Base-by-base conservation (phyloP, 2,888 invertebrate species). In the Drosophila planitibia region DNA sequence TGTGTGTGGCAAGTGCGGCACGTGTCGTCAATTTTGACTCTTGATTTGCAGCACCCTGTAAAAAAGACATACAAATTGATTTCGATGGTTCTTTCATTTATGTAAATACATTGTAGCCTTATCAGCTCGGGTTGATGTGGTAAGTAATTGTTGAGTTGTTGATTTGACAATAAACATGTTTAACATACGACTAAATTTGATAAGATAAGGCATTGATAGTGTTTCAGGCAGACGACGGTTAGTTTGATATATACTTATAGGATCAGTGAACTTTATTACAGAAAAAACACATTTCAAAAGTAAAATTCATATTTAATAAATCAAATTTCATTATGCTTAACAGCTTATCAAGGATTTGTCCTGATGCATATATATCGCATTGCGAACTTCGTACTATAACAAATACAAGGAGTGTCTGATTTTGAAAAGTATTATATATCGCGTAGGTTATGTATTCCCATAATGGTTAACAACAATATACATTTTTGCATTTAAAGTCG, bases 151-250 rank as follows among this genome's bases (percentile, higher is more conserved):
- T 68, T 66, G 37, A 62, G 62, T 72, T 82, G 71, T 77, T 72
- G 25, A 25, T 66, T 67, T 75, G 73, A 79, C 80, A 82, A 76
- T 83, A 83, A 91, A 83, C 65, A 65, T 89, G 90, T 90, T 82
- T 35, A 67, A 87, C 89, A 91, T 47, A 12, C 41, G 37, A 64
- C 35, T 32, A 39, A 32, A 25, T 10, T 25, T 32, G 79, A 86
- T 85, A 55, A 87, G 90, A 88, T 88, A 82, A 59, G 32, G 12
- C 1, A 22, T 22, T 41, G 37, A 64, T 62, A 49, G 19, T 10
- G 25, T 19, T 22, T 57, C 3, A 14, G 33, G 14, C 33, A 33
- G 61, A 16, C 16, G 51, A 5, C n/a, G 2, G n/a, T 41, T 41
- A n/a, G 22, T 22, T 32, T n/a, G 25, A 16, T 30, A 44, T 22